Conservation (phyloP, 2,888 invertebrate species). For the Epirrita christyi region DNA sequence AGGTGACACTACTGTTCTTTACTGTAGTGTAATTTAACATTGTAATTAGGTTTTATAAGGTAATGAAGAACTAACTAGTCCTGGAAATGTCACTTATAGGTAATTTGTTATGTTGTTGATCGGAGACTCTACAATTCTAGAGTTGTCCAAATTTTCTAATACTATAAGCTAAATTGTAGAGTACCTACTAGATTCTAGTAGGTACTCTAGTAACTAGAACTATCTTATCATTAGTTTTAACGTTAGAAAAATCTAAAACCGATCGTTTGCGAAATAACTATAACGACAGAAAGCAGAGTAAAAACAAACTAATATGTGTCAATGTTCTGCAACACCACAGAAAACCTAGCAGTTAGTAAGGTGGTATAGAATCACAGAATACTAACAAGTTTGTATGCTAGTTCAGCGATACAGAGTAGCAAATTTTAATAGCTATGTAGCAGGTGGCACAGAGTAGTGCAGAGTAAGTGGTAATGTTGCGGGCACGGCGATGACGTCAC, state of each 20-base stretch:
- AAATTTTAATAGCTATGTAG: slow-evolving; percentile 1
- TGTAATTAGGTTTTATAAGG: too few relatives aligned
- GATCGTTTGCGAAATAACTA: neutral
- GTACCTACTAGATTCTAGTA: too few relatives aligned
- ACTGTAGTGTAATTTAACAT: too few relatives aligned
- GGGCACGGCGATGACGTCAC: slow-evolving; percentile 48
- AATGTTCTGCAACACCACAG: slow-evolving; percentile 37
- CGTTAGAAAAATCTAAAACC: neutral
- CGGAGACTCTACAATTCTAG: too few relatives aligned
- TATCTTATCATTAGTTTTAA: too few relatives aligned
- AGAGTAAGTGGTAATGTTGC: slow-evolving; percentile 13
- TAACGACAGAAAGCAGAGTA: neutral
- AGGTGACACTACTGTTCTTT: too few relatives aligned
- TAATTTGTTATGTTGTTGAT: too few relatives aligned
- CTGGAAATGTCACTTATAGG: too few relatives aligned
- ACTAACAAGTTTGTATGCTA: slow-evolving; percentile 16
- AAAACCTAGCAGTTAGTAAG: slow-evolving; percentile 11
- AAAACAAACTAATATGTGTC: slow-evolving; percentile 30
- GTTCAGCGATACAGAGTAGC: slow-evolving; percentile 8
- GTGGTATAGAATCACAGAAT: slow-evolving; percentile 38
- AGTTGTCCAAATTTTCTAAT: too few relatives aligned
- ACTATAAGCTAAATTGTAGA: too few relatives aligned
- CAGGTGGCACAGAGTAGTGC: neutral
- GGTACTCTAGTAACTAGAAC: too few relatives aligned
- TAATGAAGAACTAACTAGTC: too few relatives aligned